These are phyloP conservation scores for Hyposoter dolosus DNA, from an alignment of 2,888 invertebrate species.

Conservation along the genomic window DNA sequence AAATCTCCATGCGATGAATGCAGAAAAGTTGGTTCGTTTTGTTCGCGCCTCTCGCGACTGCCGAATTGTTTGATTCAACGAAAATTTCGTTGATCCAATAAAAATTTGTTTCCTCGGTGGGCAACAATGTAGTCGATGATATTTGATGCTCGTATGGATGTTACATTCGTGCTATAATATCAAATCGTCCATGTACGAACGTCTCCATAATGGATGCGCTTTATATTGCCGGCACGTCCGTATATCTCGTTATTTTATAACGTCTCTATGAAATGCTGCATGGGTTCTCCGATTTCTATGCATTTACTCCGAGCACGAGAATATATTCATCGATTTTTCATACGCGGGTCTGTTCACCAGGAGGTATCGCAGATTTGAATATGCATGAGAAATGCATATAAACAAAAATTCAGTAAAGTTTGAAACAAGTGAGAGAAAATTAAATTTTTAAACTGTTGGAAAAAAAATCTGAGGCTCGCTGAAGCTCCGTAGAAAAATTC, in stretches of 20 bases:
- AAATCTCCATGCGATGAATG: too few relatives aligned
- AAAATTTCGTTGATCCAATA: too few relatives aligned
- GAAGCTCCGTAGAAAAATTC: not conserved
- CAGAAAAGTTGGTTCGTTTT: too few relatives aligned
- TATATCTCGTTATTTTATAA: not conserved
- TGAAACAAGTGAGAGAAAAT: not conserved
- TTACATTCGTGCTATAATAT: constrained; percentile 2
- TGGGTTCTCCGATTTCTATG: constrained; percentile 25
- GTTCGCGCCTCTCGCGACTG: too few relatives aligned
- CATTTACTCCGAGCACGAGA: not conserved
- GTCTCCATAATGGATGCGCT: not conserved
- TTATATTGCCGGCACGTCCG: not conserved
- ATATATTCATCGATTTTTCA: constrained; percentile 55
- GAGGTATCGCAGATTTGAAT: constrained; percentile 5
- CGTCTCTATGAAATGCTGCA: constrained; percentile 2
- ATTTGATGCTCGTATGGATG: not conserved
- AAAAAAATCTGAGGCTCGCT: not conserved
- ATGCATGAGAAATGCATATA: not conserved
- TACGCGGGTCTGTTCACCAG: constrained; percentile 34
- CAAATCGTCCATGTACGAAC: not conserved
- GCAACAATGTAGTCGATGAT: not conserved
- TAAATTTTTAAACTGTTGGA: not conserved
- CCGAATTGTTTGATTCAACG: too few relatives aligned
- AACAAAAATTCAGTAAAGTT: not conserved
- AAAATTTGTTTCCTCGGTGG: too few relatives aligned